Evolutionary conservation across 2,113 vertebrate species (phyloP).

Genomic region (Neodontobutis hainanensis): DNA sequence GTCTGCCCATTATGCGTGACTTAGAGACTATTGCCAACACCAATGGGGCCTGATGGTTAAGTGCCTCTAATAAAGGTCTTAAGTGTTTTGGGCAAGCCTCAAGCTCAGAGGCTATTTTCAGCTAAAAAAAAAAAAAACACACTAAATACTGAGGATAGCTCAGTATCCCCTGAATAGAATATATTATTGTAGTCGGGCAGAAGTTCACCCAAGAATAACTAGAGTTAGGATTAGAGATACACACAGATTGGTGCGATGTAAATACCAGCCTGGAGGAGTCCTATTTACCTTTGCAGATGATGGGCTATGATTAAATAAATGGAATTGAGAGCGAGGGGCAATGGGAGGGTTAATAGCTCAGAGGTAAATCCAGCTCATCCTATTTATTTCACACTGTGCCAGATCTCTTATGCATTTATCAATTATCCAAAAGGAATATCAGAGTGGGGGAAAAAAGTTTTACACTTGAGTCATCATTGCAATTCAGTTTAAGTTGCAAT

Average conservation of each 20-base stretch:
- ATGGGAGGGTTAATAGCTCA: slow-evolving; percentile 14
- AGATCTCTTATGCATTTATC: slow-evolving; percentile 35
- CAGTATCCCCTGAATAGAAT: slow-evolving; percentile 21
- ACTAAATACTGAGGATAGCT: slow-evolving; percentile 27
- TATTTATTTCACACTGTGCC: slow-evolving; percentile 40
- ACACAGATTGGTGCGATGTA: slow-evolving; percentile 53
- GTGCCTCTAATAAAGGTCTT: slow-evolving; percentile 70
- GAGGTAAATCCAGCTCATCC: slow-evolving; percentile 52
- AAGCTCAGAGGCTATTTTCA: slow-evolving; percentile 57
- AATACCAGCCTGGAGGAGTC: slow-evolving; percentile 54
- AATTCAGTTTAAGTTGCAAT: not conserved
- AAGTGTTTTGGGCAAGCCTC: slow-evolving; percentile 64
- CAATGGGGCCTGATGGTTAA: slow-evolving; percentile 57
- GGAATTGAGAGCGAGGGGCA: slow-evolving; percentile 34
- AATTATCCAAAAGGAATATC: slow-evolving; percentile 21
- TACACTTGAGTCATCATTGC: not conserved
- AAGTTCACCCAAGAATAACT: slow-evolving; percentile 32
- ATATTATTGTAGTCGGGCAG: slow-evolving; percentile 25
- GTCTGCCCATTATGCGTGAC: slow-evolving; percentile 63
- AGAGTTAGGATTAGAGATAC: slow-evolving; percentile 44
- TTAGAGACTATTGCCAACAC: slow-evolving; percentile 57
- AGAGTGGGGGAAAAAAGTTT: slow-evolving; percentile 6
- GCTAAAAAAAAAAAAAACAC: slow-evolving; percentile 1
- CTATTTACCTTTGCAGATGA: slow-evolving; percentile 52
- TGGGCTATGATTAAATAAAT: slow-evolving; percentile 49